Evolutionary conservation across 2,113 vertebrate genomes (phyloP).

Genomic region (Laterallus jamaicensis): DNA sequence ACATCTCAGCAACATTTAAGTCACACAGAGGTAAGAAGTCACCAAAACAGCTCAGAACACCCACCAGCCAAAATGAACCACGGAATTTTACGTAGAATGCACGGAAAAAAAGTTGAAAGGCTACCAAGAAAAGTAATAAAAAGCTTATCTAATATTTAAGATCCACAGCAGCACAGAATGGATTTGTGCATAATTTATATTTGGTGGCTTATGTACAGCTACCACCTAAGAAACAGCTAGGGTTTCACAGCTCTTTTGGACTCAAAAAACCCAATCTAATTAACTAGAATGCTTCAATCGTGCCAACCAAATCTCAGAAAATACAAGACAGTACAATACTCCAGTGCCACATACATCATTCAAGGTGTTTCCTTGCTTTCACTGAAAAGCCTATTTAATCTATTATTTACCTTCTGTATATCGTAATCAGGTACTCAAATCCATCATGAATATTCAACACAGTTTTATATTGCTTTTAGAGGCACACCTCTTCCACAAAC

Average conservation of each 20-base stretch:
- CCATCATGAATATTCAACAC: background rate
- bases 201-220: background rate
- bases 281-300: slow-evolving; percentile 3
- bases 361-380: background rate
- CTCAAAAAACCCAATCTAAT: background rate
- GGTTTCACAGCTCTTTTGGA: background rate
- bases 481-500: background rate
- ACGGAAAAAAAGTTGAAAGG: background rate
- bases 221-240: background rate
- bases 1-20: background rate
- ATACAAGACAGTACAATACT: background rate
- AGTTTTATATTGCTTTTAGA: background rate
- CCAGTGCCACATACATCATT: background rate
- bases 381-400: background rate
- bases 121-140: background rate
- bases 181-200: slow-evolving; percentile 32
- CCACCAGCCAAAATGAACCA: background rate
- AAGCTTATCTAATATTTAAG: slow-evolving; percentile 22
- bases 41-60: background rate
- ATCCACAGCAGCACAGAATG: background rate
- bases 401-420: slow-evolving; percentile 14
- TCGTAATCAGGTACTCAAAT: background rate
- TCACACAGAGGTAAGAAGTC: background rate
- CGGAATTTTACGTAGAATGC: background rate
- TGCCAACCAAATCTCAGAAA: slow-evolving; percentile 5